A percentile compares a stretch with the other conserved stretches of the same genome.
These are phyloP conservation scores for Collichthys lucidus DNA, from an alignment of 2,113 vertebrate species.

Conservation along the genomic window DNA sequence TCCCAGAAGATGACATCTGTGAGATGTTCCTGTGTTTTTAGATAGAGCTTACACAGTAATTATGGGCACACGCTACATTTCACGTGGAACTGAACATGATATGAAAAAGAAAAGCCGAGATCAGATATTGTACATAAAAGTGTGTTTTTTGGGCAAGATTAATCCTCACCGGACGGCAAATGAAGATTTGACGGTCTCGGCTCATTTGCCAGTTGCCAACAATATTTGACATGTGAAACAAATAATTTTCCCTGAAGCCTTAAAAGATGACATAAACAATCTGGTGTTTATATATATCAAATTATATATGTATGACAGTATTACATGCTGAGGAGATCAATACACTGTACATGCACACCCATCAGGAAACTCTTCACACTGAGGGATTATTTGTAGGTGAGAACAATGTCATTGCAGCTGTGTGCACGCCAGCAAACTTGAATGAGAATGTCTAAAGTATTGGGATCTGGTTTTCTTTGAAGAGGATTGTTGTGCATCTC, in stretches of 20 bases:
- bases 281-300: neutral
- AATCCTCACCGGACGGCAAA: slow-evolving; percentile 41
- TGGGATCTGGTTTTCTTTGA: neutral
- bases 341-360: neutral
- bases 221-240: slow-evolving; percentile 13
- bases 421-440: neutral
- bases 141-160: slow-evolving; percentile 1
- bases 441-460: neutral
- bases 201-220: slow-evolving; percentile 32
- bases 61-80: slow-evolving; percentile 54
- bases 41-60: slow-evolving; percentile 47
- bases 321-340: neutral
- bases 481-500: neutral
- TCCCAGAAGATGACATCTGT: slow-evolving; percentile 67
- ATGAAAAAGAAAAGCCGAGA: slow-evolving; percentile 61
- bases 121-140: slow-evolving; percentile 35
- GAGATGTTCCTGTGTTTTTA: slow-evolving; percentile 39
- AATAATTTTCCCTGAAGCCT: slow-evolving; percentile 8
- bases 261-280: neutral
- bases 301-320: neutral
- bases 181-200: slow-evolving; percentile 17
- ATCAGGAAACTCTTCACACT: neutral
- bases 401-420: neutral
- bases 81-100: slow-evolving; percentile 49
- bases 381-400: neutral